Percentiles rank a stretch among this genome's conserved stretches.
These are phyloP conservation scores for Cryptus armator DNA, from an alignment of 2,888 invertebrate genomes.

Conservation along the genomic window DNA sequence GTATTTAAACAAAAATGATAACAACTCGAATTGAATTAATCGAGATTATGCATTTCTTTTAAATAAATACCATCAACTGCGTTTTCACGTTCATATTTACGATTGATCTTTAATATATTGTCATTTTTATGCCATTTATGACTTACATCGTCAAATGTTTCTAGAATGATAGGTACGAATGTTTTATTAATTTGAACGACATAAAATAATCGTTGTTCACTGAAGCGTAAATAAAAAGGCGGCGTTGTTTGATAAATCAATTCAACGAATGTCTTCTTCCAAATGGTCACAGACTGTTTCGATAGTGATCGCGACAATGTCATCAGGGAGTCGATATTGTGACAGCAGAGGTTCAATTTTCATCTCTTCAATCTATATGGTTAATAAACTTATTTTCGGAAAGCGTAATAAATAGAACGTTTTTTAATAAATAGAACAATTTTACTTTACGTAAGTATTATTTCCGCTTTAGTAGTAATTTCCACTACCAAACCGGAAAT, in stretches of 20 bases:
- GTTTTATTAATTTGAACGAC: neutral
- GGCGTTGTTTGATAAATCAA: neutral
- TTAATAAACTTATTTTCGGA: neutral
- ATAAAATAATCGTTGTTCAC: neutral
- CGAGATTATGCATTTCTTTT: neutral
- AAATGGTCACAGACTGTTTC: slow-evolving; percentile 85
- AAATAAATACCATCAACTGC: neutral
- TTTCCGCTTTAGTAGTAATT: too few species aligned
- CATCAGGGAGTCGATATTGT: slow-evolving; percentile 68
- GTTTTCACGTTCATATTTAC: neutral
- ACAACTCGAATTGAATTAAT: neutral
- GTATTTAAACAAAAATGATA: neutral
- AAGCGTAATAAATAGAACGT: neutral
- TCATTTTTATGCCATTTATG: neutral
- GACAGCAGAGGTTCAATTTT: slow-evolving; percentile 72
- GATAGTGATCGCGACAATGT: slow-evolving; percentile 85
- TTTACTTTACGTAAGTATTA: too few species aligned
- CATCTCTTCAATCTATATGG: neutral
- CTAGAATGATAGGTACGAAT: neutral
- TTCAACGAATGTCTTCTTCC: slow-evolving; percentile 28
- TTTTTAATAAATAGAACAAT: too few species aligned
- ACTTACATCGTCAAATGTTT: neutral
- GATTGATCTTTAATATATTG: neutral
- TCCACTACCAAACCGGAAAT: too few species aligned
- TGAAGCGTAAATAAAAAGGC: neutral